Percentiles rank a stretch among this genome's conserved stretches.
Conservation (phyloP, 2,113 vertebrate species). For the Stigmatopora nigra region DNA sequence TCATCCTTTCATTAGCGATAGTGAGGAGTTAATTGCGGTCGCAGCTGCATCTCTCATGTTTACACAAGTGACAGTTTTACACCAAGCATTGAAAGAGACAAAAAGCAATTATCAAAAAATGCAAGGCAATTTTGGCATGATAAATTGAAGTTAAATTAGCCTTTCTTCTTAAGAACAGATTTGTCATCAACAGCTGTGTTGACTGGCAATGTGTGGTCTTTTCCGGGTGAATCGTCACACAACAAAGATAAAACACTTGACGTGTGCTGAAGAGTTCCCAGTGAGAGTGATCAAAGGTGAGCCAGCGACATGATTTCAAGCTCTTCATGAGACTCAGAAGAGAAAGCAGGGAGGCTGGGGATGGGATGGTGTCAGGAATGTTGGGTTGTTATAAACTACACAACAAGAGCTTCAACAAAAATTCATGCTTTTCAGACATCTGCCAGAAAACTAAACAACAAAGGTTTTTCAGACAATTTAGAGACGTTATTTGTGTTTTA, state of each 20-base stretch:
- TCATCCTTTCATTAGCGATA: slow-evolving; percentile 76
- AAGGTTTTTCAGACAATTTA: slow-evolving; percentile 21
- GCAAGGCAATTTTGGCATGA: slow-evolving; percentile 67
- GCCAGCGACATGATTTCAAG: slow-evolving; percentile 34
- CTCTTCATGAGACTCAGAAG: slow-evolving; percentile 35
- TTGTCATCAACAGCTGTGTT: slow-evolving; percentile 50
- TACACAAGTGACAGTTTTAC: slow-evolving; percentile 64
- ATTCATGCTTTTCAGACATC: slow-evolving; percentile 11
- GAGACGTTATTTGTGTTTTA: slow-evolving; percentile 10
- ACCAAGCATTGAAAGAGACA: slow-evolving; percentile 64
- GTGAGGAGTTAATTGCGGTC: slow-evolving; percentile 76
- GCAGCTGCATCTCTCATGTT: slow-evolving; percentile 75
- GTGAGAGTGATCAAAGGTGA: slow-evolving; percentile 65
- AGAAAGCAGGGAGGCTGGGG: not conserved
- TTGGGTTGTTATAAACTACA: slow-evolving; percentile 24
- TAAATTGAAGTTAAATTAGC: slow-evolving; percentile 70
- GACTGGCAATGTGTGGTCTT: slow-evolving; percentile 57
- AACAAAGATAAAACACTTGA: slow-evolving; percentile 68
- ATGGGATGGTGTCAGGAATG: slow-evolving; percentile 21
- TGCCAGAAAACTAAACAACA: slow-evolving; percentile 27
- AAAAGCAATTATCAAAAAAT: slow-evolving; percentile 79
- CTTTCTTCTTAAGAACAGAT: slow-evolving; percentile 53
- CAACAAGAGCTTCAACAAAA: slow-evolving; percentile 48
- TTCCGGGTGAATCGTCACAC: slow-evolving; percentile 50
- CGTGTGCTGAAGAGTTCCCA: slow-evolving; percentile 43